A percentile compares a stretch with the other conserved stretches of the same genome.
phyloP scores from a whole-genome alignment of 37 sponge, comb jelly and placozoan genomes.

The Hormiphora californensis region DNA sequence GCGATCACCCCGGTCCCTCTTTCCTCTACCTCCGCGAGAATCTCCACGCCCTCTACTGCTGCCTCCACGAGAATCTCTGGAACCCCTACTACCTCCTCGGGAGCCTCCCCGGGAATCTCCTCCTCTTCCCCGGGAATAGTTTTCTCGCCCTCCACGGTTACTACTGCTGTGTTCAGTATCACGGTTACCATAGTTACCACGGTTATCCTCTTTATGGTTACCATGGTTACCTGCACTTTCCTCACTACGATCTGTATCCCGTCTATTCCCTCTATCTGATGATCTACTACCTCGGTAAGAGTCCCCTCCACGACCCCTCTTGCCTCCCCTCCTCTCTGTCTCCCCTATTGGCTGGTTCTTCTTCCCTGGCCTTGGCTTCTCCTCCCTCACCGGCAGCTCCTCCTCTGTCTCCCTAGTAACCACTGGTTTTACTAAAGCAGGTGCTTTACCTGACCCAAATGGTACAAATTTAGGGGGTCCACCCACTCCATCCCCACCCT shows the following conservation, averaged over 20 bases:
- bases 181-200: background rate
- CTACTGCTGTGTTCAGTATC: background rate
- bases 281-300: background rate
- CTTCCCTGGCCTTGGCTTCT: background rate
- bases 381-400: background rate
- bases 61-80: background rate
- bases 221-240: background rate
- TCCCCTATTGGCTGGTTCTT: background rate
- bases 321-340: background rate
- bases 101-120: background rate
- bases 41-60: background rate
- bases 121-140: background rate
- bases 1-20: background rate
- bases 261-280: background rate
- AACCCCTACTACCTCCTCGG: background rate
- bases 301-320: background rate
- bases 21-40: background rate
- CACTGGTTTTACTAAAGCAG: too few relatives aligned
- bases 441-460: background rate
- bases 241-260: background rate
- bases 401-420: background rate
- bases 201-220: background rate
- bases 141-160: background rate
- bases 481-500: background rate
- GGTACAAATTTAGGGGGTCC: slow-evolving; percentile 41